Evolutionary conservation across 92 coral and sea anemone genomes (phyloP), one percentile per base, ranked within the genome.

Genomic region (Phymanthus crucifer): DNA sequence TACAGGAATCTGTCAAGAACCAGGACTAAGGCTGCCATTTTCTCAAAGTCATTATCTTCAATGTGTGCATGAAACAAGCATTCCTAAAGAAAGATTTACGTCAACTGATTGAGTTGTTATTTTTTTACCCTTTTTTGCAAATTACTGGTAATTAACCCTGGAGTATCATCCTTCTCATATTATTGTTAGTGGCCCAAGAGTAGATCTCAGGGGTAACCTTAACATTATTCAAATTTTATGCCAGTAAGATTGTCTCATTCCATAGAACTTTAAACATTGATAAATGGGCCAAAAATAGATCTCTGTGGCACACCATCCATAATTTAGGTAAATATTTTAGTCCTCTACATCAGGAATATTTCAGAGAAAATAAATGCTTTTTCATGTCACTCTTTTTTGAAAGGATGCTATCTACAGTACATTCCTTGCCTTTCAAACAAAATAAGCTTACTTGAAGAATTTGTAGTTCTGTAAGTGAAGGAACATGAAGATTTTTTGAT

Each of bases 1-100:
- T 95, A 95, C 37, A 87, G 84, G 73, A 90, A 95, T 70, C 98
- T 90, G 89, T 95, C 98, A 84, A 90, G 75, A 26, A 95, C 92
- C 72, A 95, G 85, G 70, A 89, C 85, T 35, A 95, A 75, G 19
- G 98, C 98, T 10, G 95, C 95, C 79, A 95, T 66, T 48, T 80
- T 87, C 24, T 80, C 69, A 77, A 83, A 90, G 66, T 81, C n/a
- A n/a, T n/a, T 88, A 77, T 86, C 87, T 86, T 84, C 85, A 27
- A 85, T 34, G 24, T 82, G 50, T 26, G 98, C 93, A 78, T 95
- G 97, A 81, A 85, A 94, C 31, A 95, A 71, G 36, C 95, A 90
- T 81, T 95, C 98, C 98, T 95, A 19, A 10, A 77, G 61, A 8
- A 40, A 65, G 14, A 58, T 2, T 43, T 43, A 43, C 7, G 47